These are phyloP conservation scores for Listrodromus nycthemerus DNA, from an alignment of 2,888 invertebrate species.

Conservation along the genomic window DNA sequence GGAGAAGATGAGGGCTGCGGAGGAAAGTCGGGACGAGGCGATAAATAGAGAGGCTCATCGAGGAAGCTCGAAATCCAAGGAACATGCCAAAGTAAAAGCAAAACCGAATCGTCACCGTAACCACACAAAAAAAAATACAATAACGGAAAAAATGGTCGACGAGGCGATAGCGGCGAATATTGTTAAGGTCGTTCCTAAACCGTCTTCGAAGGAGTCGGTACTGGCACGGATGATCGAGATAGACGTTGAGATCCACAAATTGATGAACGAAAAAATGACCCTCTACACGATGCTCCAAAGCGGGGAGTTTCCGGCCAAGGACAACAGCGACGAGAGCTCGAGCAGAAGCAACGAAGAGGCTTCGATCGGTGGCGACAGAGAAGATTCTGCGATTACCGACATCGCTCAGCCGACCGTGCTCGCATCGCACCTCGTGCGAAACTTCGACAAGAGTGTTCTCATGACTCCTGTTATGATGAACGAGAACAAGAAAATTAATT, in stretches of 20 bases:
- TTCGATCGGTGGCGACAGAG: not conserved
- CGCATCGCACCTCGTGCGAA: constrained; percentile 34
- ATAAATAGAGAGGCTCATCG: constrained; percentile 41
- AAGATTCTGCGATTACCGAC: constrained; percentile 7
- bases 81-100: constrained; percentile 52
- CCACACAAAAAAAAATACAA: constrained; percentile 48
- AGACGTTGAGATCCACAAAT: constrained; percentile 86
- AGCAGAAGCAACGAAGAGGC: constrained; percentile 10
- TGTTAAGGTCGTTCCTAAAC: constrained; percentile 67
- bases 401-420: constrained; percentile 8
- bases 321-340: not conserved
- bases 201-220: constrained; percentile 79
- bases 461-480: not conserved
- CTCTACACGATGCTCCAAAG: constrained; percentile 86
- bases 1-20: not conserved
- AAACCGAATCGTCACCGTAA: constrained; percentile 51
- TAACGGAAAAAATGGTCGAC: constrained; percentile 69
- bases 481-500: constrained; percentile 21
- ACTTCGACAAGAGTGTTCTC: constrained; percentile 21
- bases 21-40: constrained; percentile 4
- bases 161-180: constrained; percentile 67
- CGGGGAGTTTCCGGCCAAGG: constrained; percentile 71
- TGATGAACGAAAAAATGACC: constrained; percentile 87
- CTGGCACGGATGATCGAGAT: constrained; percentile 87
- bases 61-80: constrained; percentile 54